Conservation (phyloP, 2,113 vertebrate genomes). For the Haplochromis burtoni region DNA sequence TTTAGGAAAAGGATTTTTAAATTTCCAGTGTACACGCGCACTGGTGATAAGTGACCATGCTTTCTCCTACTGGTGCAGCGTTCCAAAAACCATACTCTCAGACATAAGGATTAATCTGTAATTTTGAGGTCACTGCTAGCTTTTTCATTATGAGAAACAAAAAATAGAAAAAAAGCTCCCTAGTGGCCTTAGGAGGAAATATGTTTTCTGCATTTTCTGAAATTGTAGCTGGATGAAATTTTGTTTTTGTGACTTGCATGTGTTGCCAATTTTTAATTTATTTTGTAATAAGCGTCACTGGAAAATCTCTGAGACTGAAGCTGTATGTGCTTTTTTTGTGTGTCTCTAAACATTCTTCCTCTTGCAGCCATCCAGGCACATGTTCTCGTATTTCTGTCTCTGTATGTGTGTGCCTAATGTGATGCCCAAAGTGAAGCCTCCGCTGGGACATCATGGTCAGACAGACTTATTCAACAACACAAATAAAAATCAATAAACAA, state of each 20-base stretch:
- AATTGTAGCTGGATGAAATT: neutral
- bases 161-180: neutral
- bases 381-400: conserved; percentile 18
- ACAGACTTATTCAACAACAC: conserved; percentile 93
- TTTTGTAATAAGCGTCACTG: conserved; percentile 28
- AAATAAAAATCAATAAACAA: conserved; percentile 99
- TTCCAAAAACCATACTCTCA: neutral
- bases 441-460: conserved; percentile 76
- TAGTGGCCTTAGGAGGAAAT: neutral
- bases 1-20: neutral
- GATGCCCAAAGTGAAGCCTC: conserved; percentile 31
- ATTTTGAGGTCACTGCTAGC: neutral
- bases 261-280: neutral
- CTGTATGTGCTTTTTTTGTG: conserved; percentile 23
- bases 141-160: neutral
- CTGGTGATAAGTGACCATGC: neutral
- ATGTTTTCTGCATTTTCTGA: neutral
- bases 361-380: neutral
- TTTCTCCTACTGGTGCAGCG: neutral
- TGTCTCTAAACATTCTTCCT: neutral
- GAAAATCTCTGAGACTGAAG: conserved; percentile 58
- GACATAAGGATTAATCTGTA: neutral
- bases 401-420: conserved; percentile 43
- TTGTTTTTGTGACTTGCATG: neutral
- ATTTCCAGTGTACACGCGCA: neutral